Conservation (phyloP, 2,797 vertebrate species). For the Silurus lanzhouensis region DNA sequence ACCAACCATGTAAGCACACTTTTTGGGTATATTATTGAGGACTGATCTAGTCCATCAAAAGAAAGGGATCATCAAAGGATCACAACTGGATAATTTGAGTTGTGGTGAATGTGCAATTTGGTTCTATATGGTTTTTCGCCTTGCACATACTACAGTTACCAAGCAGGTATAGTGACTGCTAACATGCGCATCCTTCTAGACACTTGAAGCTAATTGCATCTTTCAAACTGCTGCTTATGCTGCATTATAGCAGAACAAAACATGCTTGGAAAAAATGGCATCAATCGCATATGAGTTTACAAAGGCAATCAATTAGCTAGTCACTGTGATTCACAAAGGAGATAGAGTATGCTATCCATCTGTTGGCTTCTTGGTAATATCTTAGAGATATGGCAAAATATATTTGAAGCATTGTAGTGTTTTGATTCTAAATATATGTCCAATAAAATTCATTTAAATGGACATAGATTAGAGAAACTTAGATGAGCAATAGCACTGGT, state of each 20-base stretch:
- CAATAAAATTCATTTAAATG: neutral
- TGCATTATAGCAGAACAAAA: neutral
- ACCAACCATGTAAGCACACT: neutral
- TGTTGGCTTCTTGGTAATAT: neutral
- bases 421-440: neutral
- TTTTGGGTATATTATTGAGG: neutral
- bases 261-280: neutral
- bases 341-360: neutral
- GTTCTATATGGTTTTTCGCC: neutral
- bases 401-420: neutral
- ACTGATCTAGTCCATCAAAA: neutral
- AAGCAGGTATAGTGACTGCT: neutral
- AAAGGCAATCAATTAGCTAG: neutral
- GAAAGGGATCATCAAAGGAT: neutral
- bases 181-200: neutral
- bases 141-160: neutral
- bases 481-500: neutral
- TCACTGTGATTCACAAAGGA: neutral
- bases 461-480: neutral
- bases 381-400: neutral
- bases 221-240: neutral
- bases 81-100: neutral
- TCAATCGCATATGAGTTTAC: neutral
- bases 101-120: neutral
- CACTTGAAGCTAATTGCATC: neutral